Base-by-base conservation (phyloP, 2,113 vertebrate species). In the Hemiprocne comata region DNA sequence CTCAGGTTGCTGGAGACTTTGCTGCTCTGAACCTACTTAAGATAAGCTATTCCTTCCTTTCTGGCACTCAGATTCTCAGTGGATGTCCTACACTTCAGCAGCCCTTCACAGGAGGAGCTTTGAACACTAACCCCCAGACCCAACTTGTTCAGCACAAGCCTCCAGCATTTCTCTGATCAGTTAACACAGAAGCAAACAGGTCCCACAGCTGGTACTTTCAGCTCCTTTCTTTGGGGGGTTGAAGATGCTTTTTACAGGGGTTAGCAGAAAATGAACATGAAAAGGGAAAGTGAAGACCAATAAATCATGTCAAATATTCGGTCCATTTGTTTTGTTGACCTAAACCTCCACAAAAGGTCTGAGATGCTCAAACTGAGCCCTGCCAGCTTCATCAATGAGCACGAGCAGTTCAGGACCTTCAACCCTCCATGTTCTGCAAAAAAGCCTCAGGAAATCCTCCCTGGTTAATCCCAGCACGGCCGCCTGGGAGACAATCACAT, bases 51-150 rank as follows among this genome's bases (percentile, higher is more conserved):
- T 87, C 73, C 58, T 60, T 48, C 21, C 40, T 53, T 36, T 38
- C 69, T 11, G 51, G 64, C 58, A 19, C 61, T 67, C 1, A 0
- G n/a, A 11, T 66, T 84, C 90, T 73, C 66, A 31, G 3, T 0
- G 1, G 64, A 81, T 19, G 65, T 65, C 51, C 89, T 20, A 0
- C 36, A 14, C 44, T 89, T 23, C 2, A 2, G 0, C 4, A 38
- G 71, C 70, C 62, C 17, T 58, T 46, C 62, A 18, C 60, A 54
- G 73, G 40, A 66, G 44, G 14, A 82, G 61, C 65, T 46, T 2
- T 62, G 73, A 51, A 31, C 12, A 2, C 50, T 65, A 61, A 92
- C 72, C 89, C 69, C 69, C 75, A 57, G 72, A 46, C 29, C 23
- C 4, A 1, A 33, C 25, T 70, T 21, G 61, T 2, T 70, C 34